Conservation (phyloP, 2,797 vertebrate species). For the Menidia menidia region DNA sequence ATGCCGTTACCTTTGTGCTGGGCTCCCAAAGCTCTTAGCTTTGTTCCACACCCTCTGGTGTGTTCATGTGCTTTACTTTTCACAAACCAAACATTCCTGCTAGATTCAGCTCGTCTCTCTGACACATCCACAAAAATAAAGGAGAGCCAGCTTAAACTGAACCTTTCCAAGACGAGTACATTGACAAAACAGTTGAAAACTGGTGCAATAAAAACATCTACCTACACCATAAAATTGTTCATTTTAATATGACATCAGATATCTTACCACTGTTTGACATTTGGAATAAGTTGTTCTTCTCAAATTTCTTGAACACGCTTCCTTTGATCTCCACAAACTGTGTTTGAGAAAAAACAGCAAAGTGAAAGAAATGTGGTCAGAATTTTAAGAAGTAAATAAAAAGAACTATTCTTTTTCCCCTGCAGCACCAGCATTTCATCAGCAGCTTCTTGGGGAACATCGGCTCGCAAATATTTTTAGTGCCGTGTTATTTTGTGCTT, state of each 20-base stretch:
- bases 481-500: background rate
- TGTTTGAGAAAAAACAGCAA: slow-evolving; percentile 30
- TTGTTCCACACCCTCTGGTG: background rate
- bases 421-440: slow-evolving; percentile 32
- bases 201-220: background rate
- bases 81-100: background rate
- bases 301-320: slow-evolving; percentile 99
- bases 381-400: slow-evolving; percentile 4
- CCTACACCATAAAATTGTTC: background rate
- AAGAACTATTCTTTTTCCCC: slow-evolving; percentile 17
- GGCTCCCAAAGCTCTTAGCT: background rate
- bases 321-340: slow-evolving; percentile 99
- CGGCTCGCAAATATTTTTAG: slow-evolving; percentile 18
- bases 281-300: slow-evolving; percentile 98
- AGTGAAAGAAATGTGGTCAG: slow-evolving; percentile 3
- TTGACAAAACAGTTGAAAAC: background rate
- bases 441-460: background rate
- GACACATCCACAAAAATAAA: background rate
- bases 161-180: background rate
- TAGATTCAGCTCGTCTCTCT: background rate
- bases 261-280: slow-evolving; percentile 98
- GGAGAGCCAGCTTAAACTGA: background rate
- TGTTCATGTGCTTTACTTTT: background rate
- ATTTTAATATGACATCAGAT: background rate
- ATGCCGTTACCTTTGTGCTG: background rate